Evolutionary conservation across 2,113 vertebrate species (phyloP).

Genomic region (Toxostoma redivivum): DNA sequence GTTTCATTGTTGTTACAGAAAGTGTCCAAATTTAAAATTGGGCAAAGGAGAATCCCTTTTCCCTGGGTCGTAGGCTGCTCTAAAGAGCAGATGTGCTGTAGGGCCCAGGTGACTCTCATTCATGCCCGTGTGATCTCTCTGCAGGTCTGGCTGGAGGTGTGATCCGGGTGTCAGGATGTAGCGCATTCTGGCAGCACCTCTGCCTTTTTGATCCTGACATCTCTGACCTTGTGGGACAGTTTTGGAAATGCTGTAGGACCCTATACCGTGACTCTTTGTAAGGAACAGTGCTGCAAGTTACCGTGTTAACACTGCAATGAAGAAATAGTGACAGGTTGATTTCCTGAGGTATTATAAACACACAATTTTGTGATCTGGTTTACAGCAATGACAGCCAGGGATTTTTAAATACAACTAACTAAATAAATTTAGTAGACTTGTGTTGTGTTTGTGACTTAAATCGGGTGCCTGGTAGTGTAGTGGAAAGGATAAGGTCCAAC

Average conservation of each 20-base stretch:
- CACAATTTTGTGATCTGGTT: not conserved
- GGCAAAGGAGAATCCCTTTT: not conserved
- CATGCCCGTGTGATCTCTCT: too few species aligned
- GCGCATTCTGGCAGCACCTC: not conserved
- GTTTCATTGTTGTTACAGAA: not conserved
- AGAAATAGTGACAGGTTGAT: not conserved
- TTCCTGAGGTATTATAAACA: not conserved
- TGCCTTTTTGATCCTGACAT: not conserved
- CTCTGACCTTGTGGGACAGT: not conserved
- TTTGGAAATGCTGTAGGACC: not conserved
- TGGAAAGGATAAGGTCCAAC: not conserved
- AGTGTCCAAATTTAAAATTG: not conserved
- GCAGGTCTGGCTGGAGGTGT: not conserved
- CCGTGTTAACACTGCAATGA: not conserved
- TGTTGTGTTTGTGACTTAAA: not conserved
- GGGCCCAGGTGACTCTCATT: accelerated
- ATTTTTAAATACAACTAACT: not conserved
- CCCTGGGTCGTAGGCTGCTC: not conserved
- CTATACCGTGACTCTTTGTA: not conserved
- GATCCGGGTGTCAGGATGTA: too few species aligned
- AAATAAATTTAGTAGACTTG: not conserved
- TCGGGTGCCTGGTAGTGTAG: not conserved
- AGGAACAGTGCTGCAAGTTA: not conserved
- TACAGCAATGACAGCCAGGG: not conserved
- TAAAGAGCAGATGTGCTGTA: not conserved